Evolutionary conservation across 2,888 invertebrate species (phyloP).

Genomic region (Leptothorax acervorum): DNA sequence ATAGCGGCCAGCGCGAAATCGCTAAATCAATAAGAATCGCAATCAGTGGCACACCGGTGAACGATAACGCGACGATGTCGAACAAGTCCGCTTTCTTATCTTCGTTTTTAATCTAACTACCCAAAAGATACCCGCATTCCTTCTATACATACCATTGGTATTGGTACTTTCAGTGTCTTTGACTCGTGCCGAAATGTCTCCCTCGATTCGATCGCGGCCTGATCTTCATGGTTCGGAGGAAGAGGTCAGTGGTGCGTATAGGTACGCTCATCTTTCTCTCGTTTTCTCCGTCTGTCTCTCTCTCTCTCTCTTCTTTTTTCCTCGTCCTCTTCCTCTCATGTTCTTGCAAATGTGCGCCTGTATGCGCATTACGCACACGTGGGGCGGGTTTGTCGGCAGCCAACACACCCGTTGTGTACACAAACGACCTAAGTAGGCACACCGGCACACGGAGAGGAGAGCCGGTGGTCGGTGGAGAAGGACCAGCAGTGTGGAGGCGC

Average conservation of each 20-base stretch:
- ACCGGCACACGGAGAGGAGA: conserved; percentile 52
- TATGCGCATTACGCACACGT: conserved; percentile 37
- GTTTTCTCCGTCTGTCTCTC: conserved; percentile 35
- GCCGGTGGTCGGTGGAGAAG: conserved; percentile 63
- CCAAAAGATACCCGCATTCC: neutral
- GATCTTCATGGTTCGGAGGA: conserved; percentile 32
- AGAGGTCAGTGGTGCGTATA: conserved; percentile 58
- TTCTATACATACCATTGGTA: neutral
- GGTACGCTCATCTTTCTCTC: conserved; percentile 58
- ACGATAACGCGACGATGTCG: neutral
- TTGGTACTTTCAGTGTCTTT: conserved; percentile 54
- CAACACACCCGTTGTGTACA: conserved; percentile 58
- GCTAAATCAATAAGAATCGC: conserved; percentile 19
- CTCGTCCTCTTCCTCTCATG: conserved; percentile 30
- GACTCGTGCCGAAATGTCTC: conserved; percentile 49
- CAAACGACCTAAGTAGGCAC: conserved; percentile 52
- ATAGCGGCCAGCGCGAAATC: conserved; percentile 31
- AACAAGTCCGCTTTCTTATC: neutral
- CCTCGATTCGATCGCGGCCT: neutral
- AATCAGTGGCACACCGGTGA: neutral
- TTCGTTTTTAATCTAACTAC: neutral
- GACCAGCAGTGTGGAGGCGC: conserved; percentile 61
- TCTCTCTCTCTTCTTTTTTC: conserved; percentile 28
- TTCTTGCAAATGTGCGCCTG: conserved; percentile 15
- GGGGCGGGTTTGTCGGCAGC: conserved; percentile 46